Evolutionary conservation across 2,888 invertebrate species (phyloP).

Genomic region (Ypsolopha scabrella): DNA sequence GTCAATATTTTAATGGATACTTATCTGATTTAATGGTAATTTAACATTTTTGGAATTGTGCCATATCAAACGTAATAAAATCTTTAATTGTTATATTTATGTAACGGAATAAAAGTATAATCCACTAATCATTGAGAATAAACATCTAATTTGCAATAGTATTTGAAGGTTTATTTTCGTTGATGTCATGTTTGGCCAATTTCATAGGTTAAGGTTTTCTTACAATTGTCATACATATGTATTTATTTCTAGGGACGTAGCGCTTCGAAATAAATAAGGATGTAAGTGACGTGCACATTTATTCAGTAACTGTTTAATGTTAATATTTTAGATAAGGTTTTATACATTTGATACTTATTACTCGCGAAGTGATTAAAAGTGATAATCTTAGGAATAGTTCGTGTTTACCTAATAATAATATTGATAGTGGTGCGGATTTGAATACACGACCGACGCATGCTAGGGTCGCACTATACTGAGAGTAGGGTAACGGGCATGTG

Average conservation of each 20-base stretch:
- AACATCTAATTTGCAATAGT: slow-evolving; percentile 17
- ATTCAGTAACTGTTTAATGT: slow-evolving; percentile 55
- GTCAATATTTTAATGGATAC: neutral
- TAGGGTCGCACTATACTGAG: slow-evolving; percentile 5
- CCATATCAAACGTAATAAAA: slow-evolving; percentile 33
- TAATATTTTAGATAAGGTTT: slow-evolving; percentile 54
- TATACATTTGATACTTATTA: slow-evolving; percentile 69
- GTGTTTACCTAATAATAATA: slow-evolving; percentile 44
- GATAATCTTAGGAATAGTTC: slow-evolving; percentile 56
- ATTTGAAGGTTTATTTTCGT: slow-evolving; percentile 8
- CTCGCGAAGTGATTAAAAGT: slow-evolving; percentile 67
- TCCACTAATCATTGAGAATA: slow-evolving; percentile 44
- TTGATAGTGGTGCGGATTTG: slow-evolving; percentile 55
- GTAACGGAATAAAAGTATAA: slow-evolving; percentile 9
- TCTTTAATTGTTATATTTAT: slow-evolving; percentile 13
- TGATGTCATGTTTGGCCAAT: slow-evolving; percentile 27
- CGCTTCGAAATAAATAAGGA: slow-evolving; percentile 51
- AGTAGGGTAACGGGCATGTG: slow-evolving; percentile 21
- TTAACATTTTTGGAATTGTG: slow-evolving; percentile 32
- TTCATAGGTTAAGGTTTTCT: slow-evolving; percentile 51
- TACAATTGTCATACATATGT: slow-evolving; percentile 58
- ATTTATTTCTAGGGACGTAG: slow-evolving; percentile 58
- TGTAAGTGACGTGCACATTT: slow-evolving; percentile 55
- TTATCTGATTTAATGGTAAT: neutral
- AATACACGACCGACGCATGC: neutral